Evolutionary conservation across 1,140 invertebrate species (phyloP), one percentile per base, ranked within the genome.

Genomic region (Chionoecetes opilio): DNA sequence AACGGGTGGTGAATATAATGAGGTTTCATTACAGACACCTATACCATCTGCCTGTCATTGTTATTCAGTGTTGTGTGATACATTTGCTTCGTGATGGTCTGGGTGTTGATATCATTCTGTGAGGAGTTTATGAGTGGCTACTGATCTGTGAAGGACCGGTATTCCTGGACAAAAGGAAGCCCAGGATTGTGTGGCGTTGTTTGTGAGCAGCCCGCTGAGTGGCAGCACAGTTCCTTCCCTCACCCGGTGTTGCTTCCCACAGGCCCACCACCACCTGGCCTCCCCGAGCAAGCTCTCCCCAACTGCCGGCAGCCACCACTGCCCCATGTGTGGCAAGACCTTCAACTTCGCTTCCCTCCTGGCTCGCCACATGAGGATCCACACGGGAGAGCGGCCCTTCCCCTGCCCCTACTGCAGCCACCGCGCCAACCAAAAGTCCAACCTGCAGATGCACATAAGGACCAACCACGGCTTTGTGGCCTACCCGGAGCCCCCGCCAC

Each of bases 331-430:
- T 94, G 96, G 96, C 9, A 97, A 96, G 90, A 96, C 86, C 35
- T 97, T 97, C 93, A 95, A 89, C 37, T 96, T 96, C 93, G 63
- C 96, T 86, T 96, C 95, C 32, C 94, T 96, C 37, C 75, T 96
- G 84, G 84, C 85, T 21, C 95, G 96, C 17, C 97, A 97, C 96
- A 96, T 97, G 96, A 95, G 96, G 11, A 96, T 96, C 11, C 97
- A 97, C 93, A 97, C 97, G 0, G 96, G 97, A 0, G 97, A 98
- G 96, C 96, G 97, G 88, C 97, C 97, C 14, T 97, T 97, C 96
- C 97, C 97, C 88, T 98, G 97, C 95, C 97, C 97, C 93, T 96
- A 97, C 88, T 98, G 97, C 95, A 94, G 93, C 21, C 96, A 96
- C 85, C 85, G 93, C 14, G 96, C 96, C 94, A 96, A 96, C 87